Base-by-base conservation (phyloP, 2,797 vertebrate genomes). In the Darevskia mixta region DNA sequence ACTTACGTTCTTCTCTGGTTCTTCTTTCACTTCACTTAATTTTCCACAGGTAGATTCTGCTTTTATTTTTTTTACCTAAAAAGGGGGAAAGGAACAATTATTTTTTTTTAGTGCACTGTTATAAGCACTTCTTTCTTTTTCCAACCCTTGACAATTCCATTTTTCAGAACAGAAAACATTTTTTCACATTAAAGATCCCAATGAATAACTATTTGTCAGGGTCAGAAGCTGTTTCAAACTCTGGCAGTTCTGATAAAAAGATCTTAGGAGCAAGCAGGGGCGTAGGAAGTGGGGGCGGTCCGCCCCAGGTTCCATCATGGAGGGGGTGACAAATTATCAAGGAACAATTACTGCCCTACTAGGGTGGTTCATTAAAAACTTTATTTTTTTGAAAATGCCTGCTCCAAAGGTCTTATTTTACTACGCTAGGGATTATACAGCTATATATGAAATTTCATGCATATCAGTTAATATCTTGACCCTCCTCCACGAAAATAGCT, bases 1-100 rank as follows among this genome's bases (percentile, higher is more conserved):
- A 95, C 95, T 95, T 92, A 95, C 95, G 93, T 94, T 95, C 91
- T 94, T 95, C 92, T 93, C 93, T 92, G 92, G 91, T 90, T 89
- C 66, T 71, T 86, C 93, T 91, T 91, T 92, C 87, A 88, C 91
- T 92, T 90, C 81, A 91, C 61, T 94, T 93, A 93, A 55, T 92
- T 92, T 95, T 82, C 58, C n/a, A 82, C 71, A 82, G n/a, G 17
- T 32, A 17, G 25, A 29, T 75, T 25, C 71, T 75, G n/a, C 38
- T 75, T 64, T 81, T 55, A 55, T 55, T 55, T 43, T 45, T 49
- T 58, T 29, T 20, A 84, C 69, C 89, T 90, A 93, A 87, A 91
- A 91, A 58, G 20, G 20, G 88, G 82, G 55, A 41, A 41, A 93
- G 91, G 92, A 92, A 93, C 87, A 91, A 91, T 90, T 82, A 81